Evolutionary conservation across 2,888 invertebrate species (phyloP).

Genomic region (Lottia gigantea): DNA sequence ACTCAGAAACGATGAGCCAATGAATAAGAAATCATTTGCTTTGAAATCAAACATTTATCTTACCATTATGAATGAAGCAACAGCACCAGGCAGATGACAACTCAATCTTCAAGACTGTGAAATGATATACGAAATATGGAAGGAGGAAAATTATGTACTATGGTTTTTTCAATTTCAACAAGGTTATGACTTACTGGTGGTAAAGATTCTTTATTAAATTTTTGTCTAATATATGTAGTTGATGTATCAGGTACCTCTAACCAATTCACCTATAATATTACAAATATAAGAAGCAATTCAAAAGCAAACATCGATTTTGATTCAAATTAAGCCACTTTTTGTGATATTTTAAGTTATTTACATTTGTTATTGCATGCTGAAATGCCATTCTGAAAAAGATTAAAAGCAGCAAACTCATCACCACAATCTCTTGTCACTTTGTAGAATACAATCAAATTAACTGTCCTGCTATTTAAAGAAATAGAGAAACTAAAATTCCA

Average conservation of each 20-base stretch:
- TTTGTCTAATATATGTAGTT: slow-evolving; percentile 23
- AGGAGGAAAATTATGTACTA: no score
- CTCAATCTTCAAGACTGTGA: no score
- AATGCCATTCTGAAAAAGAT: background rate
- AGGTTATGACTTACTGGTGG: slow-evolving; percentile 41
- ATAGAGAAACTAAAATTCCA: background rate
- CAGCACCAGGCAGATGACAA: no score
- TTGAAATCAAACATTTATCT: no score
- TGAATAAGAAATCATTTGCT: no score
- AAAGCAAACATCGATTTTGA: no score
- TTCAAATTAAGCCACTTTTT: no score
- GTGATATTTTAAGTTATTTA: background rate
- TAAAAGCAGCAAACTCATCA: background rate
- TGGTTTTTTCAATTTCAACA: no score
- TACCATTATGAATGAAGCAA: no score
- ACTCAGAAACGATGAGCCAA: no score
- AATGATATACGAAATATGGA: no score
- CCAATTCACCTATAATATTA: background rate
- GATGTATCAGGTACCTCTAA: background rate
- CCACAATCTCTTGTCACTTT: background rate
- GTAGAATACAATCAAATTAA: background rate
- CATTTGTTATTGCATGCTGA: background rate
- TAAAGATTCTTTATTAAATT: slow-evolving; percentile 48
- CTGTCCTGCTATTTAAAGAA: background rate
- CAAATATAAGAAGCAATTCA: no score